Evolutionary conservation across 2,113 vertebrate species (phyloP).

Genomic region (Tretioscincus oriximinensis): DNA sequence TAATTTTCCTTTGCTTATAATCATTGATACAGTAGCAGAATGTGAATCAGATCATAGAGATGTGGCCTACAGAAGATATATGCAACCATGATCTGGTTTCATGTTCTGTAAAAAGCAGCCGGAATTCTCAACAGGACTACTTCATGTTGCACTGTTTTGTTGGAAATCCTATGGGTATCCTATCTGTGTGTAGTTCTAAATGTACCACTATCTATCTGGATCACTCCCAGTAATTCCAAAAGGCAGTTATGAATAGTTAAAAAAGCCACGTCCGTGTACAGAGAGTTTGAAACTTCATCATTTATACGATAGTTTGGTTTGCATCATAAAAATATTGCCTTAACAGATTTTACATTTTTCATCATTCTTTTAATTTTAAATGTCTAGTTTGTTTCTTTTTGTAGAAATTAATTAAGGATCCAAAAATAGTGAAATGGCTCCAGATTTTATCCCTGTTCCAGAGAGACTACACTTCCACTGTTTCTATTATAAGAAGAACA

Average conservation of each 20-base stretch:
- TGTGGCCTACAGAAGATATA: no score
- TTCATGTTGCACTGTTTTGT: not conserved
- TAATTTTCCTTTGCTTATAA: no score
- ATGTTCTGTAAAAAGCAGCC: no score
- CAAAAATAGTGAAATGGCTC: conserved; percentile 54
- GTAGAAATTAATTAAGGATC: conserved; percentile 1
- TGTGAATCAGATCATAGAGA: no score
- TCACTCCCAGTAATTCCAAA: not conserved
- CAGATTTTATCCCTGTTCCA: conserved; percentile 55
- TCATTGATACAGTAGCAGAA: no score
- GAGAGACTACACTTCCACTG: conserved; percentile 44
- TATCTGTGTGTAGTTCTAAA: not conserved
- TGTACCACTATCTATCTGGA: not conserved
- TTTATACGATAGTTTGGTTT: no score
- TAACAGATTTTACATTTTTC: not conserved
- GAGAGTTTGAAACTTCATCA: no score
- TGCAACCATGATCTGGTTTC: no score
- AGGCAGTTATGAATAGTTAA: not conserved
- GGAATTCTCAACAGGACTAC: not conserved
- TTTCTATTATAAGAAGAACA: no score
- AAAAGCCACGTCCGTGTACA: no score
- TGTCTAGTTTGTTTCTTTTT: conserved; percentile 11
- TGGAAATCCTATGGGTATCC: not conserved
- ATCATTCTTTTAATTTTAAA: conserved; percentile 4
- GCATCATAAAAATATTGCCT: no score